phyloP scores from a whole-genome alignment of 2,797 vertebrate species.

The Geotrypetes seraphini region DNA sequence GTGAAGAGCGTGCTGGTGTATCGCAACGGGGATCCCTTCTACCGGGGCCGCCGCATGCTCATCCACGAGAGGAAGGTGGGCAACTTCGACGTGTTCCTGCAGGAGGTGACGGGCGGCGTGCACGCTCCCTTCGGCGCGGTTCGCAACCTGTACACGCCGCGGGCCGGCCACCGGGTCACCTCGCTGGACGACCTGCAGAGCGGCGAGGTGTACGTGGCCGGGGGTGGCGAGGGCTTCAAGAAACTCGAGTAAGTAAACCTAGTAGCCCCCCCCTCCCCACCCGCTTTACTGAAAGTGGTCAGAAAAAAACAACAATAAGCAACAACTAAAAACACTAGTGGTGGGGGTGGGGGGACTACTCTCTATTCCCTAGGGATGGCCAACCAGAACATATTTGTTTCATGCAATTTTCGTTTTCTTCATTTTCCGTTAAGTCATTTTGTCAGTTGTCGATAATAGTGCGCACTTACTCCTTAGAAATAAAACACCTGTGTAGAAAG shows the following conservation, averaged over 20 bases:
- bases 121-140: constrained; percentile 88
- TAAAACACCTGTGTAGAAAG: too few relatives aligned
- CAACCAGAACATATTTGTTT: too few relatives aligned
- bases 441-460: too few relatives aligned
- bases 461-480: too few relatives aligned
- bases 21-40: constrained; percentile 87
- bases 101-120: constrained; percentile 82
- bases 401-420: too few relatives aligned
- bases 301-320: too few relatives aligned
- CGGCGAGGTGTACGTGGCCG: constrained; percentile 89
- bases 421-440: too few relatives aligned
- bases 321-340: too few relatives aligned
- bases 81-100: constrained; percentile 81
- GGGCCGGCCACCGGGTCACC: constrained; percentile 73
- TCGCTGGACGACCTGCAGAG: constrained; percentile 74
- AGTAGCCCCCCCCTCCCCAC: too few relatives aligned
- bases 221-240: constrained; percentile 85
- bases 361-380: too few relatives aligned
- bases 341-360: too few relatives aligned
- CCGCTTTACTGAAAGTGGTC: too few relatives aligned
- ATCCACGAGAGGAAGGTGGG: constrained; percentile 81
- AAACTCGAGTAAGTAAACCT: constrained; percentile 89
- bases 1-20: constrained; percentile 87
- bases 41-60: constrained; percentile 78
- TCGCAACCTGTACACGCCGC: constrained; percentile 86